Conservation (phyloP, 1,140 invertebrate genomes). For the Drosophila takahashii region DNA sequence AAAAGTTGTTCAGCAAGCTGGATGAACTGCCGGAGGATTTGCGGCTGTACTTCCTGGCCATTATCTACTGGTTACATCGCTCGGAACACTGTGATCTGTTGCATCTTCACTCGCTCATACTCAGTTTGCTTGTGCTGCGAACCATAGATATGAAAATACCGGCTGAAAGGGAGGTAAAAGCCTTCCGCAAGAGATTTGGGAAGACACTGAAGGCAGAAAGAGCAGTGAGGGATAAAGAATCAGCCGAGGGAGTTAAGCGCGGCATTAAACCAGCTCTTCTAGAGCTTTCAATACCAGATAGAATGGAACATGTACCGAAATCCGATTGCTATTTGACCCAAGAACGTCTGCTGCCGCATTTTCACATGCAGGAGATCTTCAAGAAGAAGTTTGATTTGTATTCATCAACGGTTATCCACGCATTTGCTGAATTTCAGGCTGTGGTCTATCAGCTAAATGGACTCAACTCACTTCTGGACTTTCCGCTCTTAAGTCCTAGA, state of each 20-base stretch:
- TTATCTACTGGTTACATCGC: conserved; percentile 89
- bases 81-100: conserved; percentile 85
- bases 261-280: conserved; percentile 46
- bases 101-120: conserved; percentile 87
- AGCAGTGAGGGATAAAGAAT: conserved; percentile 60
- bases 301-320: conserved; percentile 85
- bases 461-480: conserved; percentile 88
- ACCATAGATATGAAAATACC: conserved; percentile 88
- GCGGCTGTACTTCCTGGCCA: conserved; percentile 87
- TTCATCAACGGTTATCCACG: conserved; percentile 87
- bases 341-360: conserved; percentile 87
- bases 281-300: conserved; percentile 79
- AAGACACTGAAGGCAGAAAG: conserved; percentile 69
- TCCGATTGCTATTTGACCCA: conserved; percentile 87
- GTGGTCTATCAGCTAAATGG: conserved; percentile 87
- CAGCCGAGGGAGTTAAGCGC: conserved; percentile 54
- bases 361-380: conserved; percentile 87
- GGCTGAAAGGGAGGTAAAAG: conserved; percentile 84
- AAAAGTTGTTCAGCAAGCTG: conserved; percentile 78
- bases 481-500: conserved; percentile 86
- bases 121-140: conserved; percentile 87
- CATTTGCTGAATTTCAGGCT: conserved; percentile 90
- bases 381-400: conserved; percentile 87
- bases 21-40: conserved; percentile 87
- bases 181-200: conserved; percentile 84